Evolutionary conservation across 2,113 vertebrate species (phyloP).

Genomic region (Passer montanus): DNA sequence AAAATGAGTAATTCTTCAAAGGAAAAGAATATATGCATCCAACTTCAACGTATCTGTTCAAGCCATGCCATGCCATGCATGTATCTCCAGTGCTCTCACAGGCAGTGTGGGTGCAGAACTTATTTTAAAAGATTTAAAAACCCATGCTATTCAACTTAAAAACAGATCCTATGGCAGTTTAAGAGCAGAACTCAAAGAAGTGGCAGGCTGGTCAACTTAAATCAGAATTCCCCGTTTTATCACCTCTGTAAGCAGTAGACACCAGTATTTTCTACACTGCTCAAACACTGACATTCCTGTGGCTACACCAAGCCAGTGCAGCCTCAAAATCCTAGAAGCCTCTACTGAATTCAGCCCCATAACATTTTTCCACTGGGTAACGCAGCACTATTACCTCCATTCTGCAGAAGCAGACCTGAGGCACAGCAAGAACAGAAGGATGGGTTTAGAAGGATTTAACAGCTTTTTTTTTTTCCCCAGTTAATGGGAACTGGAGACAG

Average conservation of each 20-base stretch:
- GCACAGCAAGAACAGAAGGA: neutral
- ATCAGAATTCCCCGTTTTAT: neutral
- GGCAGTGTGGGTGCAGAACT: neutral
- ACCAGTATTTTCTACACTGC: fast-evolving
- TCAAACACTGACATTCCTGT: neutral
- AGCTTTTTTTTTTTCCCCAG: neutral
- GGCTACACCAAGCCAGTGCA: neutral
- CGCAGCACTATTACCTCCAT: neutral
- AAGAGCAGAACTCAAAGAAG: neutral
- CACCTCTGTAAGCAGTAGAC: neutral
- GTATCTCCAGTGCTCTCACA: neutral
- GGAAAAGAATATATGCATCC: neutral
- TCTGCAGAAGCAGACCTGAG: neutral
- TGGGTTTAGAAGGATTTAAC: neutral
- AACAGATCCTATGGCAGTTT: neutral
- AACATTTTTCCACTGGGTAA: neutral
- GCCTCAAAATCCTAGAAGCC: neutral
- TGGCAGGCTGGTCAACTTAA: neutral
- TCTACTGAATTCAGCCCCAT: neutral
- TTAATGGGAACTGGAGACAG: neutral
- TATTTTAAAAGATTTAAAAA: neutral
- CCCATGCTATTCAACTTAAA: neutral
- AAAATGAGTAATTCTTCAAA: neutral
- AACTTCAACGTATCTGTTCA: neutral
- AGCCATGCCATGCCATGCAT: neutral